These are phyloP conservation scores for Melipona quadrifasciata DNA, from an alignment of 1,140 invertebrate species.

Conservation along the genomic window DNA sequence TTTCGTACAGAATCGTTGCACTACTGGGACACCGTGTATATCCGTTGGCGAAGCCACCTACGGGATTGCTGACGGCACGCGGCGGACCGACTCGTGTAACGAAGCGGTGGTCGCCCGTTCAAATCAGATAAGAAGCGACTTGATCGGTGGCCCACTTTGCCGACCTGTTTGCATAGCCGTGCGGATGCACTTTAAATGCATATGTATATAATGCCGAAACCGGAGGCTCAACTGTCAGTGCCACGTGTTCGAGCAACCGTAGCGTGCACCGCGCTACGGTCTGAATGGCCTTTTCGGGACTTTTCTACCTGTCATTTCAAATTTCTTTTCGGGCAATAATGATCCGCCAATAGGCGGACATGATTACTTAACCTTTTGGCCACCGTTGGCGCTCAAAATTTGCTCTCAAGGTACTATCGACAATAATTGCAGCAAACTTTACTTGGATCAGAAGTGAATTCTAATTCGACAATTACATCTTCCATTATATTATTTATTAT, in stretches of 20 bases:
- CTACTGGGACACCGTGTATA: no score
- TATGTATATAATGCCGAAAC: slow-evolving; percentile 31
- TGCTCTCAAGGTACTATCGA: no score
- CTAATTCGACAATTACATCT: no score
- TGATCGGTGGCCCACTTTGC: slow-evolving; percentile 46
- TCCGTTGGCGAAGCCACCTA: not conserved
- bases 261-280: not conserved
- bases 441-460: no score
- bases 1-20: no score
- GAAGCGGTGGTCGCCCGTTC: slow-evolving; percentile 36
- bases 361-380: not conserved
- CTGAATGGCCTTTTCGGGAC: not conserved
- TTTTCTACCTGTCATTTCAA: not conserved
- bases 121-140: slow-evolving; percentile 62
- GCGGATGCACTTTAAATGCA: slow-evolving; percentile 42
- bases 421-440: no score
- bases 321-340: not conserved
- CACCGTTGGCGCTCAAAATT: no score
- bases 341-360: no score
- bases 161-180: slow-evolving; percentile 45
- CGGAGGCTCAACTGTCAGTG: slow-evolving; percentile 35
- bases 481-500: no score
- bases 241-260: slow-evolving; percentile 23
- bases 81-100: slow-evolving; percentile 15
- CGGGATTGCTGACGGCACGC: slow-evolving; percentile 13